Evolutionary conservation across 2,888 invertebrate species (phyloP).

Genomic region (Unio pictorum): DNA sequence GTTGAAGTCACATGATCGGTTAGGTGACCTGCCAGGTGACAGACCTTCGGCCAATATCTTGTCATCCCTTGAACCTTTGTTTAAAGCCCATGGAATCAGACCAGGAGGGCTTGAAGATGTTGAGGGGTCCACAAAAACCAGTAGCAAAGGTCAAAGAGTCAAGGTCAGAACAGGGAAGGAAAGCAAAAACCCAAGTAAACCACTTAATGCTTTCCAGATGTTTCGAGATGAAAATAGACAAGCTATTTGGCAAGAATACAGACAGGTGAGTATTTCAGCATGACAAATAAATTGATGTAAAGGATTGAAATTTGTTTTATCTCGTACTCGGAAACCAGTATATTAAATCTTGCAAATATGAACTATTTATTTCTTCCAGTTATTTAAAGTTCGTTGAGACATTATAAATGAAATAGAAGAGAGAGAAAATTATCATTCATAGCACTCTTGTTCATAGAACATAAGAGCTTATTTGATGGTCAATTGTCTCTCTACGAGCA

Average conservation of each 20-base stretch:
- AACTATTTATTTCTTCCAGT: too few species aligned
- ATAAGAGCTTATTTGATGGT: too few species aligned
- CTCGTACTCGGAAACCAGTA: too few species aligned
- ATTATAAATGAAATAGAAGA: too few species aligned
- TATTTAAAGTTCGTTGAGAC: too few species aligned
- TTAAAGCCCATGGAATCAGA: conserved; percentile 43
- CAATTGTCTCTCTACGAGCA: too few species aligned
- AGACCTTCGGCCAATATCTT: conserved; percentile 33
- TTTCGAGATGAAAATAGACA: conserved; percentile 62
- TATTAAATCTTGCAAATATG: too few species aligned
- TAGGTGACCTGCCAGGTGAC: conserved; percentile 26
- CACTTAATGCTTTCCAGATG: conserved; percentile 64
- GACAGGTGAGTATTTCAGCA: conserved; percentile 43
- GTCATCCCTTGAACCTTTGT: conserved; percentile 49
- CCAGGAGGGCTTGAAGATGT: conserved; percentile 3
- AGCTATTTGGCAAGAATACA: conserved; percentile 58
- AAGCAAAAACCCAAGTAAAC: conserved; percentile 57
- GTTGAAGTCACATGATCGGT: conserved; percentile 21
- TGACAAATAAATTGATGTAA: neutral
- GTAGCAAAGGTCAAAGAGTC: conserved; percentile 26
- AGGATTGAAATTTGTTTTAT: neutral
- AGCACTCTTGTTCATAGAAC: too few species aligned
- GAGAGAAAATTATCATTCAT: too few species aligned
- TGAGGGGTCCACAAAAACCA: conserved; percentile 3
- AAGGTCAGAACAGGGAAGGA: conserved; percentile 49